Percentiles rank a stretch among this genome's conserved stretches.
Evolutionary conservation across 2,113 vertebrate species (phyloP).

Genomic region (Psophia crepitans): DNA sequence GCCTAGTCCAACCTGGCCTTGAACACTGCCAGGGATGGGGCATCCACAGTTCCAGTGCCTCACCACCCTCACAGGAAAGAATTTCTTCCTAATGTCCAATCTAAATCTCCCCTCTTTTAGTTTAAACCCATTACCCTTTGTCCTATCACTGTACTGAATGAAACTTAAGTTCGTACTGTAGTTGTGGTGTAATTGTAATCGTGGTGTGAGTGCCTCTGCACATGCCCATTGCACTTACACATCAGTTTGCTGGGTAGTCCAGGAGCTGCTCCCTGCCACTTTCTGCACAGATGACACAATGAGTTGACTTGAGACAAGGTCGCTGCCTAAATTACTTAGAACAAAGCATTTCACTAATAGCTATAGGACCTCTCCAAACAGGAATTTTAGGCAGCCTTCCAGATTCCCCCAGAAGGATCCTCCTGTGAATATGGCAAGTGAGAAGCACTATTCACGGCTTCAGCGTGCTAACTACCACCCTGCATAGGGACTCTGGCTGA

Average conservation of each 20-base stretch:
- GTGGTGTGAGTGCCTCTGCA: neutral
- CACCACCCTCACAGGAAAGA: too few relatives aligned
- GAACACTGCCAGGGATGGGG: too few relatives aligned
- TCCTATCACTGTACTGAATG: too few relatives aligned
- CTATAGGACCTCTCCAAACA: neutral
- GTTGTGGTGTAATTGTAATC: neutral
- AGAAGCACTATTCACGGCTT: neutral
- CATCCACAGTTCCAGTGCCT: too few relatives aligned
- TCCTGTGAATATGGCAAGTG: neutral
- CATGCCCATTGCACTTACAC: fast-evolving
- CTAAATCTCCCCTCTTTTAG: too few relatives aligned
- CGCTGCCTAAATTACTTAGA: neutral
- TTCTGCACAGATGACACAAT: neutral
- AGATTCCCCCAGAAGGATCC: neutral
- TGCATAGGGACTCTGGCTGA: neutral
- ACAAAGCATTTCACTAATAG: neutral
- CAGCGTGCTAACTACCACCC: neutral
- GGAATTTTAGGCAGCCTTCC: neutral
- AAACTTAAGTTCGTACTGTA: neutral
- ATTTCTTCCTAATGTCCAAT: too few relatives aligned
- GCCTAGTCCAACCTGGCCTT: too few relatives aligned
- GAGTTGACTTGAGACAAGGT: neutral
- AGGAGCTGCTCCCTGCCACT: neutral
- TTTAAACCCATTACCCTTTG: too few relatives aligned
- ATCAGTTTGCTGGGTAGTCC: neutral